Conservation (phyloP, 2,797 vertebrate genomes). For the Thalassophryne amazonica region DNA sequence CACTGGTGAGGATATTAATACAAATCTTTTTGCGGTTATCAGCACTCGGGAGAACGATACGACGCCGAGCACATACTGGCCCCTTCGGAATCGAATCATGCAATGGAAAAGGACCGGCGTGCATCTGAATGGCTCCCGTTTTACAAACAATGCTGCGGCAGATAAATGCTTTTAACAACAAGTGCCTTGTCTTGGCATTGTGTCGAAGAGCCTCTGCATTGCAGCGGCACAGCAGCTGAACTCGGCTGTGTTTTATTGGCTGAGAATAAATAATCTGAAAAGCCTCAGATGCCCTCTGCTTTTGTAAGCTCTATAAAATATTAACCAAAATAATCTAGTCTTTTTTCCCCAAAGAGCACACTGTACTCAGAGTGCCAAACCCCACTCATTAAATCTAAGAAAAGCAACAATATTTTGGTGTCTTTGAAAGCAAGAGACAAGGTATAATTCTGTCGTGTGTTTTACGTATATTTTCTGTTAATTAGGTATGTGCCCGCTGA, state of each 20-base stretch:
- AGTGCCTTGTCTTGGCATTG: slow-evolving; percentile 45
- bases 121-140: slow-evolving; percentile 39
- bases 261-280: slow-evolving; percentile 69
- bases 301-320: slow-evolving; percentile 72
- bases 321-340: slow-evolving; percentile 67
- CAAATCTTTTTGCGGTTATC: slow-evolving; percentile 56
- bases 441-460: slow-evolving; percentile 44
- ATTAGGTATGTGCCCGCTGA: slow-evolving; percentile 31
- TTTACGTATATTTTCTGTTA: slow-evolving; percentile 47
- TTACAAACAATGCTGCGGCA: slow-evolving; percentile 54
- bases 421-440: slow-evolving; percentile 29
- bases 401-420: slow-evolving; percentile 29
- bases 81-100: slow-evolving; percentile 35
- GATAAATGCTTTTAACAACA: slow-evolving; percentile 44
- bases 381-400: slow-evolving; percentile 39
- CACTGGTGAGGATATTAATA: slow-evolving; percentile 57
- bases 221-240: slow-evolving; percentile 29
- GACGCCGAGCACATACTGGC: slow-evolving; percentile 2
- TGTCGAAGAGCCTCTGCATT: slow-evolving; percentile 31
- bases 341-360: slow-evolving; percentile 33
- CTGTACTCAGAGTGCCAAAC: slow-evolving; percentile 40
- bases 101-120: slow-evolving; percentile 9
- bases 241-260: slow-evolving; percentile 47
- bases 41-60: slow-evolving; percentile 35
- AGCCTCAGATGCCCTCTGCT: slow-evolving; percentile 60